These are phyloP conservation scores for Microtus montanus DNA, from an alignment of 2,113 vertebrate genomes.

Conservation along the genomic window DNA sequence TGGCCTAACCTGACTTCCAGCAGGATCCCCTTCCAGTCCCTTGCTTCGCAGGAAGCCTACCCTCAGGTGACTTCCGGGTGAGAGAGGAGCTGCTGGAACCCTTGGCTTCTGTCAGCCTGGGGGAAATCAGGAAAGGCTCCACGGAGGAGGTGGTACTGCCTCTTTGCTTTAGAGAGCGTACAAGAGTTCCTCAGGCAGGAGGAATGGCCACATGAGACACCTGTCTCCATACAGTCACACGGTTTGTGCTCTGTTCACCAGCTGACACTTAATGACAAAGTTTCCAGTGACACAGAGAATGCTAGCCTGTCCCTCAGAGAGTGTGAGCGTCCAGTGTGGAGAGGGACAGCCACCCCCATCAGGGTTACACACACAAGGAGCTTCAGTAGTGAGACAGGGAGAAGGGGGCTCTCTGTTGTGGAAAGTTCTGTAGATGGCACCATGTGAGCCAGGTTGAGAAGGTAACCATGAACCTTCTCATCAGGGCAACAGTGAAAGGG, in stretches of 20 bases:
- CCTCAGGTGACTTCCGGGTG: background rate
- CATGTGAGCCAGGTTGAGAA: background rate
- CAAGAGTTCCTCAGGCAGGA: background rate
- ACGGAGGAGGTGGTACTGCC: background rate
- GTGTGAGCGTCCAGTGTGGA: background rate
- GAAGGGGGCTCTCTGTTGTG: background rate
- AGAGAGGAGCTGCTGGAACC: background rate
- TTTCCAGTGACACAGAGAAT: background rate
- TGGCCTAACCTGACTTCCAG: background rate
- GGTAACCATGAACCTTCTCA: rapidly evolving
- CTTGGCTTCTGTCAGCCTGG: background rate
- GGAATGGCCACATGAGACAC: background rate
- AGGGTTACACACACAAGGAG: background rate
- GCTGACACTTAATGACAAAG: background rate
- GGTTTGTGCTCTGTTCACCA: background rate
- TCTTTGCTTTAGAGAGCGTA: background rate
- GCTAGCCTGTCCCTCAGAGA: background rate
- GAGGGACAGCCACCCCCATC: background rate
- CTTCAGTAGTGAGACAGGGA: background rate
- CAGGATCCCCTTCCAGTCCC: background rate
- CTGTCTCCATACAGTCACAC: background rate
- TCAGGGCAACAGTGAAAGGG: background rate
- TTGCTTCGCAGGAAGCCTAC: background rate
- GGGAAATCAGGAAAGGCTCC: background rate
- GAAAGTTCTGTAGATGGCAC: background rate